Conservation (phyloP, 2,888 invertebrate species). For the Teinopalpus imperialis region DNA sequence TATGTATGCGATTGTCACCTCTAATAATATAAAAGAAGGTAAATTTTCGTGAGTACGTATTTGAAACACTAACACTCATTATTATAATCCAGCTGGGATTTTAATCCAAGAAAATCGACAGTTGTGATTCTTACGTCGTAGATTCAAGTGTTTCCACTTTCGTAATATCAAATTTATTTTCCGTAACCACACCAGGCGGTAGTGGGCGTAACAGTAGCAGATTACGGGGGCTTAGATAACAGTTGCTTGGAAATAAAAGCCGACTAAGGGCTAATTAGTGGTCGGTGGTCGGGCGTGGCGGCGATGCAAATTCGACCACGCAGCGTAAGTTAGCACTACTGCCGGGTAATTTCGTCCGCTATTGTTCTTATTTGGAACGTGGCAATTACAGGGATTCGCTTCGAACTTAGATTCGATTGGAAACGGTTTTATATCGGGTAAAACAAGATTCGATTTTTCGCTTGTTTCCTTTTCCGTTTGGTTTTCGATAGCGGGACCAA, state of each 20-base stretch:
- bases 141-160: too few species aligned
- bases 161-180: conserved; percentile 18
- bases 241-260: conserved; percentile 73
- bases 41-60: too few species aligned
- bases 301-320: conserved; percentile 58
- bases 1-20: too few species aligned
- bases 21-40: too few species aligned
- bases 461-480: conserved; percentile 7
- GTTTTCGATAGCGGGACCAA: background rate
- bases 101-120: too few species aligned
- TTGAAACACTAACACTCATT: too few species aligned
- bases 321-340: conserved; percentile 45
- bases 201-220: conserved; percentile 58
- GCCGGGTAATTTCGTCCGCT: conserved; percentile 31
- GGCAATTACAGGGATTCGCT: conserved; percentile 27
- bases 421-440: conserved; percentile 1
- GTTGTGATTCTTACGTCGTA: too few species aligned
- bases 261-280: conserved; percentile 66
- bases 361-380: conserved; percentile 33
- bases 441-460: background rate
- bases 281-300: conserved; percentile 37
- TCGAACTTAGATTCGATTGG: conserved; percentile 18
- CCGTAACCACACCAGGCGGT: conserved; percentile 2
- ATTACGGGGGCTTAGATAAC: conserved; percentile 71
- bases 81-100: too few species aligned